Conservation (phyloP, 64 coral and sea anemone genomes). For the Pocillopora damicornis region DNA sequence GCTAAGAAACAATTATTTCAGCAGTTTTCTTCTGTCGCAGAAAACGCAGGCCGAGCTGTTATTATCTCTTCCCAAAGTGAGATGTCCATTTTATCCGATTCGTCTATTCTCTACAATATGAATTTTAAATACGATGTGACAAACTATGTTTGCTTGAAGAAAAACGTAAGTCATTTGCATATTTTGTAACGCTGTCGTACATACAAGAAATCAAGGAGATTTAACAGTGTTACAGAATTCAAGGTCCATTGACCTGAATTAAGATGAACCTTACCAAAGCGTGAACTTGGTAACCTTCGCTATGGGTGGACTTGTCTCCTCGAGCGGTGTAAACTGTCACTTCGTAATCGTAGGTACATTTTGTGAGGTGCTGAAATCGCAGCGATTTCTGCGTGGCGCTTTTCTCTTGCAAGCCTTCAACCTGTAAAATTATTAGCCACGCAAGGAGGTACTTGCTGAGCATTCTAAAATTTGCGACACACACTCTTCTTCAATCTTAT, state of each 20-base stretch:
- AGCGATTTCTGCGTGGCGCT: not conserved
- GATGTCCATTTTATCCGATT: too few species aligned
- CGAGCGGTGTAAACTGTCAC: constrained; percentile 56
- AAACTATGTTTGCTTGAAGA: too few species aligned
- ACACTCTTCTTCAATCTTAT: not conserved
- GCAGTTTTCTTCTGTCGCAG: too few species aligned
- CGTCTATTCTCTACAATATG: too few species aligned
- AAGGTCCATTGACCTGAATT: not conserved
- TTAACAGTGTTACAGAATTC: too few species aligned
- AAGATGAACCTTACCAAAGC: constrained; percentile 51
- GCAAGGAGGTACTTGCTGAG: not conserved
- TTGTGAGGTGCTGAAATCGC: not conserved
- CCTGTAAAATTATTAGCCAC: not conserved
- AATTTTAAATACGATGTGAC: too few species aligned
- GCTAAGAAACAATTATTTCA: too few species aligned
- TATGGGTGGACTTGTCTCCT: constrained; percentile 55
- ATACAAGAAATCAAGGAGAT: too few species aligned
- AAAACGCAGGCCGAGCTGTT: too few species aligned
- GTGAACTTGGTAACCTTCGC: constrained; percentile 54
- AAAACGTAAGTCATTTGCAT: too few species aligned
- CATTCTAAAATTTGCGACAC: not conserved
- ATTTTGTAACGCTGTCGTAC: too few species aligned
- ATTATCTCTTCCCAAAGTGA: too few species aligned
- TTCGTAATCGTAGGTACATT: constrained; percentile 67
- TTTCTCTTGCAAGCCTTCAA: not conserved